Evolutionary conservation across 2,113 vertebrate species (phyloP), one percentile per base, ranked within the genome.

Genomic region (Bostrychus sinensis): DNA sequence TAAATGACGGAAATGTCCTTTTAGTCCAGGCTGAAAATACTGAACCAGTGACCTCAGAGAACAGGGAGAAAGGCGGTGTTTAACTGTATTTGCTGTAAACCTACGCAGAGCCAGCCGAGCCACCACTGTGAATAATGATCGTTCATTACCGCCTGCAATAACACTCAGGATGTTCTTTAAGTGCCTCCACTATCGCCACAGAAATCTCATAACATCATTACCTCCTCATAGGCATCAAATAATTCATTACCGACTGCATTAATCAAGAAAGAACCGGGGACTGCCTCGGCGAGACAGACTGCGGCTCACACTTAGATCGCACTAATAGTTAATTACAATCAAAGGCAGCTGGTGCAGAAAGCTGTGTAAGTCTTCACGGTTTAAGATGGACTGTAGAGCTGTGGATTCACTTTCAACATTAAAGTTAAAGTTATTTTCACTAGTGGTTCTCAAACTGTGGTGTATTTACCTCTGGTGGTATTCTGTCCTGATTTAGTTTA

Each of bases 171-270:
- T n/a, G 48, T 25, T 51, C 48, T 51, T 30, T 28, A 51, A 51
- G 48, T 51, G 48, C 25, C 23, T 51, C 26, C 26, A 23, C n/a
- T 51, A 51, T 51, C 48, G 8, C 4, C 48, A 3, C 48, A 30
- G 48, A 25, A 30, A 51, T 51, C 48, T 51, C 48, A 30, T n/a
- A 28, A 30, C 48, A 8, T 5, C 23, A 28, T 7, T 7, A 6
- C 2, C 46, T 8, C 43, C 46, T 3, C 46, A n/a, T 14, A n/a
- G 23, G 13, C 25, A 51, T 14, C 48, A 51, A 51, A 51, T 51
- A 51, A 51, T 51, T 51, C 25, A 51, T 51, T 51, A 28, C 11
- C 14, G 25, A 30, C 25, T 39, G 26, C 48, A 30, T 51, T 51
- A 51, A n/a, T 51, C 48, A 14, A 17, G 25, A 51, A 25, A 28